These are phyloP conservation scores for Ectemnius continuus DNA, from an alignment of 2,888 invertebrate species.

Conservation along the genomic window DNA sequence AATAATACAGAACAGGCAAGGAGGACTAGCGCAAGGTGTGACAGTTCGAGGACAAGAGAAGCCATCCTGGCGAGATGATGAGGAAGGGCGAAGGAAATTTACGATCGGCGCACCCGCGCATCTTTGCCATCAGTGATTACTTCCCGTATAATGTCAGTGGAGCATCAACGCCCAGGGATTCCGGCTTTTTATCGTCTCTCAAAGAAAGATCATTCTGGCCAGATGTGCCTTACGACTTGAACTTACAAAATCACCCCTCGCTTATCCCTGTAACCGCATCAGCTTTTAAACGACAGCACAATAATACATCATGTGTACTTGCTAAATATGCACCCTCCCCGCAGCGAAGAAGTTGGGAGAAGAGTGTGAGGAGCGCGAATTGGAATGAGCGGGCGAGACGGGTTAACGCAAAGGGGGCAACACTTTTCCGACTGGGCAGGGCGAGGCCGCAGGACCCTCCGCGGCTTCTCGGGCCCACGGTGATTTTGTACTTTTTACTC, in stretches of 20 bases:
- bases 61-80: background rate
- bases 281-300: no score
- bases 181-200: no score
- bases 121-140: background rate
- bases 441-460: conserved; percentile 70
- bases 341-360: background rate
- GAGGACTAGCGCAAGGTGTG: background rate
- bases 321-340: background rate
- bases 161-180: no score
- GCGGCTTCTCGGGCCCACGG: conserved; percentile 67
- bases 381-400: background rate
- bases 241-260: no score
- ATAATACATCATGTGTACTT: no score
- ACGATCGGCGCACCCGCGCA: conserved; percentile 20
- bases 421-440: conserved; percentile 69
- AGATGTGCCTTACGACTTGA: no score
- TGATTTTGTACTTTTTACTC: conserved; percentile 76
- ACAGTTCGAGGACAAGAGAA: background rate
- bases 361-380: background rate
- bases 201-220: no score
- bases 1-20: conserved; percentile 24
- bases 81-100: conserved; percentile 40
- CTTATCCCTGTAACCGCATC: no score
- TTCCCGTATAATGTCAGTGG: no score
- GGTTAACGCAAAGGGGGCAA: conserved; percentile 56